phyloP scores from a whole-genome alignment of 2,113 vertebrate genomes.

The Helogale parvula region DNA sequence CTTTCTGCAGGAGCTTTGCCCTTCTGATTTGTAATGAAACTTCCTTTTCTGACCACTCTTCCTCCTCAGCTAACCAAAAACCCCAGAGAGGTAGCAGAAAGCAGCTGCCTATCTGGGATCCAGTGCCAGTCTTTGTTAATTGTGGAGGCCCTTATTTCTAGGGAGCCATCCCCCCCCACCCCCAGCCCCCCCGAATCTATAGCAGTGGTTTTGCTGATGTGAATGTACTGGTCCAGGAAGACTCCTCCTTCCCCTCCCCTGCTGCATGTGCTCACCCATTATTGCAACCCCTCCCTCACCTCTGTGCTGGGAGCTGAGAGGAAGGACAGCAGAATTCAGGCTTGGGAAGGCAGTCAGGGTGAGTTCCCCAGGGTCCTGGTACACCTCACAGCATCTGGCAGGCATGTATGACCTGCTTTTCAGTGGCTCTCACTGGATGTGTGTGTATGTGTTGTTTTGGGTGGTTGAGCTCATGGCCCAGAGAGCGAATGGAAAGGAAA shows the following conservation, averaged over 20 bases:
- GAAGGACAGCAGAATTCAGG: neutral
- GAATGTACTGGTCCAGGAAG: neutral
- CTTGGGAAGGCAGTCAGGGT: neutral
- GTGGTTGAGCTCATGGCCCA: neutral
- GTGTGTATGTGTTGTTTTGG: neutral
- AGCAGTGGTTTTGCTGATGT: neutral
- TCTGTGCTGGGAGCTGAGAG: too few relatives aligned
- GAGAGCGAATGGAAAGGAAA: too few relatives aligned
- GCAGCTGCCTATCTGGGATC: neutral
- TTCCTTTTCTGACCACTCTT: neutral
- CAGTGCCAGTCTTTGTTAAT: neutral
- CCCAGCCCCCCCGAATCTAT: neutral
- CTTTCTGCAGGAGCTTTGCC: constrained; percentile 72
- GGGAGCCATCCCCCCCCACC: neutral
- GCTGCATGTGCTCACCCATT: neutral
- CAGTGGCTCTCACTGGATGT: neutral
- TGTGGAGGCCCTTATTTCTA: neutral
- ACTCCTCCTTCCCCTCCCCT: too few relatives aligned
- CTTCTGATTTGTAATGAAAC: constrained; percentile 78
- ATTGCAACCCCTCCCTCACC: neutral
- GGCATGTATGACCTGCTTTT: fast-evolving
- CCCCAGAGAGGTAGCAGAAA: neutral
- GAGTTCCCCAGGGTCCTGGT: neutral
- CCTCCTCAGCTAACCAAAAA: constrained; percentile 30
- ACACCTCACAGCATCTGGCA: neutral